Base-by-base conservation (phyloP, 2,797 vertebrate species). In the Clarias laeviceps region DNA sequence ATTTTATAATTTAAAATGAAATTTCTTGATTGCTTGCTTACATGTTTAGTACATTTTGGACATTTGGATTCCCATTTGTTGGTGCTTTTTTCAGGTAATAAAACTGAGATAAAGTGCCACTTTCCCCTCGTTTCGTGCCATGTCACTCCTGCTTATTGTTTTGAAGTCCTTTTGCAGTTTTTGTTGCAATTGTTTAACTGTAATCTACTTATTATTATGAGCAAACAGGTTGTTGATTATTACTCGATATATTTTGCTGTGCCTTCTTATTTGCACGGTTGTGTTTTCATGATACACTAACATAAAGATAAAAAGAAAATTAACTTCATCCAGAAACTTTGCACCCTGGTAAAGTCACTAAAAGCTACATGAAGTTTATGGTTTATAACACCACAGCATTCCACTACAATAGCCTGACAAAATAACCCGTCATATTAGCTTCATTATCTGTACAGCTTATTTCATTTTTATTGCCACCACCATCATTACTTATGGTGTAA, bases 311-410 rank as follows among this genome's bases (percentile, higher is more conserved):
- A 86, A 5, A 11, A 1, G 8, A 14, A 84, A 57, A 1, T 20
- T 1, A 24, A 32, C 3, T 79, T 86, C 37, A 77, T 85, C 20
- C 20, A 0, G 27, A 64, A 64, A 37, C 65, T 89, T 32, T 73
- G 27, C 64, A 4, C 0, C 6, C 81, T 89, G 87, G 88, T 88
- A 59, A 88, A 62, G 6, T 54, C 3, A 11, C 9, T 37, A 12
- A 24, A 12, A 4, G 2, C 27, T 29, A n/a, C 24, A 66, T 15
- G 70, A 73, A 27, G 20, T 24, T 24, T 24, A 72, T 40, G 12
- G 2, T 0, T 24, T 45, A 18, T 29, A 18, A 76, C 45, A 1
- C 12, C 5, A 17, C 5, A 20, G 5, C 24, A 54, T n/a, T 29
- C n/a, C 11, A 74, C 24, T 54, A 11, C 3, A 6, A 70, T 4